Evolutionary conservation across 1,140 invertebrate species (phyloP), one percentile per base, ranked within the genome.

Genomic region (Mycetomoellerius zeteki): DNA sequence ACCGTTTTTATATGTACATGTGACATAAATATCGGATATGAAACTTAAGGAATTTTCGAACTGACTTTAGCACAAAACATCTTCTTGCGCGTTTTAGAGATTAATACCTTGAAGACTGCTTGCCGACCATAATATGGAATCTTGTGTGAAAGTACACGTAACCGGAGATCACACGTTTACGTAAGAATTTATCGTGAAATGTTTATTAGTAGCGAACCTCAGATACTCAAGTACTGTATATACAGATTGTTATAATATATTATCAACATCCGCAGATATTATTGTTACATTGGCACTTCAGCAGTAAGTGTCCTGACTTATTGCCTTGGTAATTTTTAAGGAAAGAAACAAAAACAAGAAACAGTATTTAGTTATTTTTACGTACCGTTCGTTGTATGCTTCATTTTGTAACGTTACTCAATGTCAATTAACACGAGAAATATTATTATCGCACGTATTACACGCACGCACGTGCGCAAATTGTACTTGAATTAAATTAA

Each of bases 401-500:
- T 86, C 43, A 82, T 81, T 86, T 82, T 33, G 8, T 82, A 82
- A 81, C 12, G 19, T 65, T 71, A 86, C 19, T 82, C 65, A 50
- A 82, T 62, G 76, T 86, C 85, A 86, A 82, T 82, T 86, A 69
- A 81, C 85, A 81, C 76, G 54, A 80, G 30, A 10, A 85, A 50
- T 76, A 76, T 85, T 65, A 78, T 85, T 85, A 50, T 62, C 24
- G 73, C 82, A 85, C 82, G 24, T 54, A 77, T 78, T 56, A 67
- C 21, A 69, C 21, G 65, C 65, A 14, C 65, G 37, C 65, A 69
- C 37, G 65, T 69, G 65, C 65, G 65, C 65, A 33, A 69, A 78
- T 78, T 85, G 82, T 85, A 85, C 43, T 76, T 85, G 43, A 56
- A 78, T 76, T 85, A 64, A 64, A 85, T 76, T 85, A 78, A 85